A percentile compares a stretch with the other conserved stretches of the same genome.
Conservation (phyloP, 2,888 invertebrate species). For the Scrobipalpa atriplicella region DNA sequence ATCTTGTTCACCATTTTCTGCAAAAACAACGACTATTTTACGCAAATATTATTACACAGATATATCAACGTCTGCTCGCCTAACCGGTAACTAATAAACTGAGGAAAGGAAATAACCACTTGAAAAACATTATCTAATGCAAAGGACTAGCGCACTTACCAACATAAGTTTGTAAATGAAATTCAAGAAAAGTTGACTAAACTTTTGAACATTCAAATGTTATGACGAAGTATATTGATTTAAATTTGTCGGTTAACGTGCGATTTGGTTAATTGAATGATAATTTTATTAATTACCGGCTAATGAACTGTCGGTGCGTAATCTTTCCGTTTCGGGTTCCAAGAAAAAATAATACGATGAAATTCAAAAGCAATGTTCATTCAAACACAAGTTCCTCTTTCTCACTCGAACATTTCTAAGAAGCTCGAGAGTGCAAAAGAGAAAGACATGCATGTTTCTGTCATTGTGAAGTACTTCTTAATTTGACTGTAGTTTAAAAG, state of each 20-base stretch:
- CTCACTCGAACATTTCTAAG: neutral
- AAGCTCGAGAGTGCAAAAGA: neutral
- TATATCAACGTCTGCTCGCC: neutral
- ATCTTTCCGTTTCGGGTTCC: neutral
- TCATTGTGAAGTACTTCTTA: neutral
- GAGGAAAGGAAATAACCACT: constrained; percentile 26
- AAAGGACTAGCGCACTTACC: constrained; percentile 19
- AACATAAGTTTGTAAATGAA: constrained; percentile 16
- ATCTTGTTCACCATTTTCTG: constrained; percentile 86
- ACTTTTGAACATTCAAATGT: constrained; percentile 29
- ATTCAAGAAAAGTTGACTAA: constrained; percentile 21
- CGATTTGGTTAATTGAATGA: constrained; percentile 27
- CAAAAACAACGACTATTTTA: constrained; percentile 32
- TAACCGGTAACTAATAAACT: constrained; percentile 27
- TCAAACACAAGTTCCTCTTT: neutral
- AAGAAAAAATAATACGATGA: neutral
- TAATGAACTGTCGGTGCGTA: constrained; percentile 7
- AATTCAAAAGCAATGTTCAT: neutral
- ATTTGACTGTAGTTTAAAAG: neutral
- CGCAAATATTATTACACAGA: neutral
- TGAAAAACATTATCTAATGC: constrained; percentile 31
- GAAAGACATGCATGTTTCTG: neutral
- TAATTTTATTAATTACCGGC: constrained; percentile 31
- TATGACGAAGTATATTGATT: neutral
- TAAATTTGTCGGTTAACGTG: neutral